phyloP scores from a whole-genome alignment of 2,113 vertebrate genomes.

The Dromiciops gliroides region DNA sequence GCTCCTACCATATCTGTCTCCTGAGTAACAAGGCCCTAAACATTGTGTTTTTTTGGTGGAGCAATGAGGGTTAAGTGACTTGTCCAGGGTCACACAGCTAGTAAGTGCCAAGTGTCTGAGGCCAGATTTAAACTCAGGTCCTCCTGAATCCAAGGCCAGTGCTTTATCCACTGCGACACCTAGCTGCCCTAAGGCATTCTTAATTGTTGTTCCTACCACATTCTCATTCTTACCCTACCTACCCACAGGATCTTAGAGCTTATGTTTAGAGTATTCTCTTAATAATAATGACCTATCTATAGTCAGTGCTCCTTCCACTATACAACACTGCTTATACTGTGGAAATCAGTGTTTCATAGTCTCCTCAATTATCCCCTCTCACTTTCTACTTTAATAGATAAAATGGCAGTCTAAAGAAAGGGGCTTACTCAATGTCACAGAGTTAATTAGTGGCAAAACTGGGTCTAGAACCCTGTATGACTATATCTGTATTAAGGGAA shows the following conservation, averaged over 20 bases:
- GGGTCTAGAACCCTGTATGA: not conserved
- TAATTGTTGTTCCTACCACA: not conserved
- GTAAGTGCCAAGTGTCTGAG: too few relatives aligned
- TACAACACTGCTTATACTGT: not conserved
- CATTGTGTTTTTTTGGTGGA: too few relatives aligned
- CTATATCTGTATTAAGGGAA: not conserved
- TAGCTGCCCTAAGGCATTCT: not conserved
- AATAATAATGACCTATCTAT: not conserved
- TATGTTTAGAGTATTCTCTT: not conserved
- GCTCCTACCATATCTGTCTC: not conserved
- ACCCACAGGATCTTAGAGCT: not conserved
- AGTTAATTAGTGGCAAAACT: not conserved
- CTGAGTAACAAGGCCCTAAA: not conserved
- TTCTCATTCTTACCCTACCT: not conserved
- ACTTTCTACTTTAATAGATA: not conserved
- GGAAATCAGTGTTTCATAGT: not conserved
- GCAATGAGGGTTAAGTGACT: too few relatives aligned
- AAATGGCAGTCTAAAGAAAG: not conserved
- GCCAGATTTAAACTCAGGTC: too few relatives aligned
- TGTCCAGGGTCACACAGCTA: too few relatives aligned
- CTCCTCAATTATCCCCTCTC: not conserved
- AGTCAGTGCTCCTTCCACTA: not conserved
- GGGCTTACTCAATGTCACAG: not conserved
- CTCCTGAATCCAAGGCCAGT: too few relatives aligned
- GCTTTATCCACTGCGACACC: too few relatives aligned